Evolutionary conservation across 2,113 vertebrate species (phyloP).

Genomic region (Caloenas nicobarica): DNA sequence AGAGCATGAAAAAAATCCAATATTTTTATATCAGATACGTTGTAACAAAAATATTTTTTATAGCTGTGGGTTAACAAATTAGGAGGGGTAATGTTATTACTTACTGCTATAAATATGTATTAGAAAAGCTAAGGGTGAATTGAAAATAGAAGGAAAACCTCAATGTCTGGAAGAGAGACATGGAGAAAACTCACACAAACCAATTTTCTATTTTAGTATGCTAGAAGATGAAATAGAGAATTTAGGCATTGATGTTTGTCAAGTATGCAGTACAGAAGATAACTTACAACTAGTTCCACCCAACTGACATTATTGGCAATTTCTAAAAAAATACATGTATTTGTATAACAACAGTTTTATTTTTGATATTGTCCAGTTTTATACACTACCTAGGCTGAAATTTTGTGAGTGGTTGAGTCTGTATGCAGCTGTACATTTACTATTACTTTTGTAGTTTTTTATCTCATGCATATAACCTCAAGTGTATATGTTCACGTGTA

Average conservation of each 20-base stretch:
- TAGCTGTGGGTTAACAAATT: neutral
- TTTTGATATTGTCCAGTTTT: neutral
- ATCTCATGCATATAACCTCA: neutral
- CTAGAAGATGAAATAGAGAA: neutral
- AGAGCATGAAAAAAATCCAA: neutral
- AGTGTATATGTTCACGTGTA: neutral
- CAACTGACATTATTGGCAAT: neutral
- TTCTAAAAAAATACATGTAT: neutral
- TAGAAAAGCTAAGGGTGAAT: neutral
- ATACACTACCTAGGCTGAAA: neutral
- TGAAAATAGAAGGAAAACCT: neutral
- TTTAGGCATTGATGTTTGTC: neutral
- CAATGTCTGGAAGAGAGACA: neutral
- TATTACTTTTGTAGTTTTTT: neutral
- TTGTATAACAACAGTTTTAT: neutral
- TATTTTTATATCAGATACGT: neutral
- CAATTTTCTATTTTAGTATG: neutral
- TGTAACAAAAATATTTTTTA: neutral
- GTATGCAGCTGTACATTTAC: neutral
- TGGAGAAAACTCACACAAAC: neutral
- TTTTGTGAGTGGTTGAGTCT: neutral
- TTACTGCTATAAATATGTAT: neutral
- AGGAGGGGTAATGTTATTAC: neutral
- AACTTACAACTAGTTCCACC: neutral
- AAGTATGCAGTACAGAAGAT: neutral